These are phyloP conservation scores for Pseudois nayaur DNA, from an alignment of 2,113 vertebrate genomes.

Conservation along the genomic window DNA sequence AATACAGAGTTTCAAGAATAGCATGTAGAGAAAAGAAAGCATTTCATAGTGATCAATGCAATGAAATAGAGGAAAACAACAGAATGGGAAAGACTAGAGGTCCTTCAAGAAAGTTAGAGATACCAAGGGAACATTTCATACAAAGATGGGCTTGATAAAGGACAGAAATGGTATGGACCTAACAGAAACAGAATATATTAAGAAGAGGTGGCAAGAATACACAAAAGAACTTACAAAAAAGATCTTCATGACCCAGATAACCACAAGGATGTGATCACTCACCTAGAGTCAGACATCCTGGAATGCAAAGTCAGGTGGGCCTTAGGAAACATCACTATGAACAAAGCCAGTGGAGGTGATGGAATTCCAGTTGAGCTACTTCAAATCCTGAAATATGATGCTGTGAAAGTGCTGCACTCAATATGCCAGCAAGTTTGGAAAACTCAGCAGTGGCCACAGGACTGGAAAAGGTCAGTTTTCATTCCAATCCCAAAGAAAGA, in stretches of 20 bases:
- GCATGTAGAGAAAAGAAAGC: neutral
- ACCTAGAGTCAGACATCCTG: neutral
- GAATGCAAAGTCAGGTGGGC: neutral
- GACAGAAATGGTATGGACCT: neutral
- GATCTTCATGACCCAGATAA: neutral
- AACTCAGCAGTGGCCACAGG: neutral
- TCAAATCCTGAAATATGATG: neutral
- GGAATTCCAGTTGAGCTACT: neutral
- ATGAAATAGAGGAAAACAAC: neutral
- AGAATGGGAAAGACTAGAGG: neutral
- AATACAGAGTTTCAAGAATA: neutral
- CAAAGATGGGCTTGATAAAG: neutral
- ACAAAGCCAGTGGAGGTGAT: neutral
- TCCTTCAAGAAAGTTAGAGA: neutral
- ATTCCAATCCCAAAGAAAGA: neutral
- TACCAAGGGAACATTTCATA: neutral
- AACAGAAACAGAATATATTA: neutral
- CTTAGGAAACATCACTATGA: neutral
- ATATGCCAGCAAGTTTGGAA: neutral
- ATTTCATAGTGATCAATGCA: neutral
- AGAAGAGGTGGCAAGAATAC: neutral
- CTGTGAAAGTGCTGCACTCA: neutral
- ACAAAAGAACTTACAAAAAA: neutral
- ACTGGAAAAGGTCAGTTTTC: neutral
- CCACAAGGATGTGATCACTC: neutral